Conservation (phyloP, 2,888 invertebrate genomes). For the Palloptera scutellata region DNA sequence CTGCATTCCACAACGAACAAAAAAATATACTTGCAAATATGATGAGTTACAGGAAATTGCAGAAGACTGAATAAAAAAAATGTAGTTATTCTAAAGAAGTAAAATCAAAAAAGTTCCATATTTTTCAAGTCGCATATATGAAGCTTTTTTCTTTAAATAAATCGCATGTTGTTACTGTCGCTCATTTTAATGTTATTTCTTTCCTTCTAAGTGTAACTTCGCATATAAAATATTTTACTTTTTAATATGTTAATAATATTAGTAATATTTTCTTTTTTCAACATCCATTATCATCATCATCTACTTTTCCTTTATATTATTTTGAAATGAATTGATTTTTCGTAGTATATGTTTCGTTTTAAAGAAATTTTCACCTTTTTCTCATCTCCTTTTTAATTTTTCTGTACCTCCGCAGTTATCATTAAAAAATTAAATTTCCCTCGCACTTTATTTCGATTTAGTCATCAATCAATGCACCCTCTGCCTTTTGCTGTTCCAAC, state of each 20-base stretch:
- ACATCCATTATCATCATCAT: background rate
- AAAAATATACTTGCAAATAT: background rate
- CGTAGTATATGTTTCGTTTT: conserved; percentile 7
- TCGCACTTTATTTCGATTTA: conserved; percentile 6
- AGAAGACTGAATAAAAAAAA: conserved; percentile 30
- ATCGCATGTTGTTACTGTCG: too few species aligned
- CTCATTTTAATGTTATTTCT: too few species aligned
- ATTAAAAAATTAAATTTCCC: conserved; percentile 7
- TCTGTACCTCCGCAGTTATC: background rate
- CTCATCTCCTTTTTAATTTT: conserved; percentile 2
- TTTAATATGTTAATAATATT: conserved; percentile 16
- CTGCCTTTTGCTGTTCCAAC: conserved; percentile 15
- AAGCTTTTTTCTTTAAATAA: too few species aligned
- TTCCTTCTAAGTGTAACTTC: too few species aligned
- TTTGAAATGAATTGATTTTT: conserved; percentile 2
- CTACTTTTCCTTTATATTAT: conserved; percentile 9
- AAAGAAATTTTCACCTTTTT: conserved; percentile 8
- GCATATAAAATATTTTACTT: background rate
- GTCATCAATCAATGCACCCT: conserved; percentile 18
- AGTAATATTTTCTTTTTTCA: conserved; percentile 12
- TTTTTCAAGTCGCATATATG: too few species aligned
- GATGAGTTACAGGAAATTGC: conserved; percentile 17
- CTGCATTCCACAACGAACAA: conserved; percentile 23
- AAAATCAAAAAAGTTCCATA: background rate
- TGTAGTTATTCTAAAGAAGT: conserved; percentile 11